A percentile compares a stretch with the other conserved stretches of the same genome.
Evolutionary conservation across 2,113 vertebrate species (phyloP).

Genomic region (Mustela nigripes): DNA sequence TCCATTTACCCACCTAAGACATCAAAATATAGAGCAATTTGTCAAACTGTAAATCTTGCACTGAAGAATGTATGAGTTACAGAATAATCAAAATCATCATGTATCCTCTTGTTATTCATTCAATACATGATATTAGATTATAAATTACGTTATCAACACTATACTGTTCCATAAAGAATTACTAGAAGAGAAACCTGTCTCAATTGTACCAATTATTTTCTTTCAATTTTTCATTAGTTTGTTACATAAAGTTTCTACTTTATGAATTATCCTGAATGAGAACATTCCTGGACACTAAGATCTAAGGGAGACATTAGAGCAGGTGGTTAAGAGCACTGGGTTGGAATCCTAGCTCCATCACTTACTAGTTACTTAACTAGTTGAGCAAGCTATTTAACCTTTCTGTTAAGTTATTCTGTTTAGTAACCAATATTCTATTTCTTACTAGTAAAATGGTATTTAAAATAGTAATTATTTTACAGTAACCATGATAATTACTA

Average conservation of each 20-base stretch:
- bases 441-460: constrained; percentile 38
- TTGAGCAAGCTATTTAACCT: neutral
- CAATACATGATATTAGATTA: neutral
- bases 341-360: neutral
- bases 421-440: constrained; percentile 26
- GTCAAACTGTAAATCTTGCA: constrained; percentile 4
- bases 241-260: constrained; percentile 30
- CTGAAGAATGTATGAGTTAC: neutral
- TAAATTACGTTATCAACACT: neutral
- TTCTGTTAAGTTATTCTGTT: neutral
- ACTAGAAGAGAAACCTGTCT: constrained; percentile 2
- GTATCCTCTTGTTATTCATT: neutral
- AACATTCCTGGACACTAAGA: neutral
- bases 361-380: neutral
- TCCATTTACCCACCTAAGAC: neutral
- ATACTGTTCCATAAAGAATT: neutral
- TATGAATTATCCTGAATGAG: neutral
- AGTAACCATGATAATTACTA: neutral
- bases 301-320: neutral
- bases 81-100: neutral
- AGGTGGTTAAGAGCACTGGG: neutral
- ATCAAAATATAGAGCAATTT: neutral
- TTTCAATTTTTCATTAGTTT: neutral
- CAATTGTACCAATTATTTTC: neutral
- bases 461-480: neutral